Conservation (phyloP, 2,797 vertebrate genomes). For the Cirrhinus mrigala region DNA sequence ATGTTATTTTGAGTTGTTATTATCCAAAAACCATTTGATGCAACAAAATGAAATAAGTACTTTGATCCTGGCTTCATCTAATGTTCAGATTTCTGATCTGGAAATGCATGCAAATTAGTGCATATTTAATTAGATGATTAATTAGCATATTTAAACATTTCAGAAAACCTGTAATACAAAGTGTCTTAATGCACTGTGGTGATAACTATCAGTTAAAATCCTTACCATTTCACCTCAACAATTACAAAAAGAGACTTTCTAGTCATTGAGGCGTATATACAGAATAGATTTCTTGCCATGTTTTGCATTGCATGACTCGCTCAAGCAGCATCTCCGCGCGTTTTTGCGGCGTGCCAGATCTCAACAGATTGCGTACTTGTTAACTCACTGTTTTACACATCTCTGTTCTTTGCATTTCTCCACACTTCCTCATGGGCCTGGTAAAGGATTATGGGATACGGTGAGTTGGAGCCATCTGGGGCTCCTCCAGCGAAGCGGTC, state of each 20-base stretch:
- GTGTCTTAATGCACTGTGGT: neutral
- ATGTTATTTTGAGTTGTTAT: neutral
- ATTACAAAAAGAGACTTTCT: neutral
- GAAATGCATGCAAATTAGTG: neutral
- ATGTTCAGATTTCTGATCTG: neutral
- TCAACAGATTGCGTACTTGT: slow-evolving; percentile 46
- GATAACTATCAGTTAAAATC: neutral
- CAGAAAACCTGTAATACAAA: neutral
- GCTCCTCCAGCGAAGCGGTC: slow-evolving; percentile 46
- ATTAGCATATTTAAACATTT: neutral
- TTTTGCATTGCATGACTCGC: neutral
- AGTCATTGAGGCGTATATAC: too few species aligned
- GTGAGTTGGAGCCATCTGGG: slow-evolving; percentile 47
- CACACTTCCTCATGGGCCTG: slow-evolving; percentile 41
- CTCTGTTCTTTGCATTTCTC: slow-evolving; percentile 44
- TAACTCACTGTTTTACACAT: slow-evolving; percentile 43
- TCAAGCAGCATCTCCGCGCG: neutral
- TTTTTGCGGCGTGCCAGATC: slow-evolving; percentile 28
- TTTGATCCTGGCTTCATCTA: neutral
- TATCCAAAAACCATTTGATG: neutral
- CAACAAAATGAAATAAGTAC: neutral
- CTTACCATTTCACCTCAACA: neutral
- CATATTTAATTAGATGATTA: neutral
- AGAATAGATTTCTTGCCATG: neutral
- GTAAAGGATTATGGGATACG: slow-evolving; percentile 49